Conservation (phyloP, 2,888 invertebrate genomes). For the Galerucella nymphaeae region DNA sequence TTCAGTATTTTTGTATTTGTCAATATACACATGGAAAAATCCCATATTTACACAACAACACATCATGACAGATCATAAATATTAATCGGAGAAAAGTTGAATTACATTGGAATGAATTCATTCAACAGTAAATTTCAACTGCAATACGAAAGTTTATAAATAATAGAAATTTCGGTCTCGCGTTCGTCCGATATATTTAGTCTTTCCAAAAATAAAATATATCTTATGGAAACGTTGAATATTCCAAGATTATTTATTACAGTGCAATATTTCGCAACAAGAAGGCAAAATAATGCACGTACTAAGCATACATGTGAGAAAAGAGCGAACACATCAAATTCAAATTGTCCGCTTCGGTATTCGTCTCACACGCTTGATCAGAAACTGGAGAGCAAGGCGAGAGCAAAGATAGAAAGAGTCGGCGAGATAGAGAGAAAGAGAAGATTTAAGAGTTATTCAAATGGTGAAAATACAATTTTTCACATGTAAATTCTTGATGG, state of each 20-base stretch:
- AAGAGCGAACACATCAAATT: slow-evolving; percentile 47
- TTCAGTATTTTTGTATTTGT: too few relatives aligned
- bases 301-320: slow-evolving; percentile 31
- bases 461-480: slow-evolving; percentile 52
- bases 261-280: slow-evolving; percentile 28
- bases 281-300: slow-evolving; percentile 25
- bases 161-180: slow-evolving; percentile 3
- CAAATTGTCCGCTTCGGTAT: slow-evolving; percentile 49
- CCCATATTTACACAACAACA: too few relatives aligned
- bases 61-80: too few relatives aligned
- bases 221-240: slow-evolving; percentile 11
- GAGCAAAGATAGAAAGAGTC: slow-evolving; percentile 24
- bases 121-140: not conserved
- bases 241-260: slow-evolving; percentile 20
- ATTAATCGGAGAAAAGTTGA: too few relatives aligned
- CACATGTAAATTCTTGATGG: slow-evolving; percentile 49
- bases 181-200: slow-evolving; percentile 3
- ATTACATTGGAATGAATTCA: too few relatives aligned
- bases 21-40: too few relatives aligned
- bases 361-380: slow-evolving; percentile 44
- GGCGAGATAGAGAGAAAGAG: slow-evolving; percentile 37
- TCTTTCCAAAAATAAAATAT: slow-evolving; percentile 11
- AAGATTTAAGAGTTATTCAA: slow-evolving; percentile 48
- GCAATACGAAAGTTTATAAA: not conserved
- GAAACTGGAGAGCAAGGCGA: slow-evolving; percentile 26